Evolutionary conservation across 2,797 vertebrate genomes (phyloP).

Genomic region (Nyctalus aviator): DNA sequence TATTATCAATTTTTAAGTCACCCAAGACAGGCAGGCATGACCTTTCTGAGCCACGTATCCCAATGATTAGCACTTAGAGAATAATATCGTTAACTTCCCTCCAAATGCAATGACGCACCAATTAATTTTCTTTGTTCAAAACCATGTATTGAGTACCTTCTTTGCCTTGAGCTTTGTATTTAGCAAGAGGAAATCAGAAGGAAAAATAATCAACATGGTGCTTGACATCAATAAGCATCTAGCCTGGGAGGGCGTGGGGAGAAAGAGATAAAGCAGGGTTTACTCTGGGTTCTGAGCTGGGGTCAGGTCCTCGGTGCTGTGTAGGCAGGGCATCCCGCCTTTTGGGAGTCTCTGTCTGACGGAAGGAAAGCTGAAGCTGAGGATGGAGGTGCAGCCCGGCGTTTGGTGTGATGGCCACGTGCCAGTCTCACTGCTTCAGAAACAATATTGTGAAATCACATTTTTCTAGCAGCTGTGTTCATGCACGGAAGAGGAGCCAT

Average conservation of each 20-base stretch:
- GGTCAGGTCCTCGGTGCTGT: not conserved
- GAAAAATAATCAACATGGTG: not conserved
- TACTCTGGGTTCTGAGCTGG: not conserved
- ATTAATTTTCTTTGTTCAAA: not conserved
- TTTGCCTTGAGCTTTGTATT: not conserved
- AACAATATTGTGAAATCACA: not conserved
- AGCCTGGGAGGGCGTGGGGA: not conserved
- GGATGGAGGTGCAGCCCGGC: not conserved
- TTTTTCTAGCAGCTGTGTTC: not conserved
- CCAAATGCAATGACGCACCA: not conserved
- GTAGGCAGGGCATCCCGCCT: not conserved
- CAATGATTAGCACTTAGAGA: not conserved
- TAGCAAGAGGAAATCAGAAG: not conserved
- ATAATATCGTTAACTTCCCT: not conserved
- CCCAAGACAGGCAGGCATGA: not conserved
- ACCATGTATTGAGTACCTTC: not conserved
- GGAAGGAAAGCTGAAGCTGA: not conserved
- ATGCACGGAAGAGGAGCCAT: not conserved
- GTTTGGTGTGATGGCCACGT: not conserved
- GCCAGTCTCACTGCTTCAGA: not conserved
- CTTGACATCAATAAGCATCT: not conserved
- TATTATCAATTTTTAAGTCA: constrained; percentile 28
- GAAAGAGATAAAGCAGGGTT: not conserved
- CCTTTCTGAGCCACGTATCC: not conserved
- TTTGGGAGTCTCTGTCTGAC: not conserved